Percentiles rank a stretch among this genome's conserved stretches.
phyloP scores from a whole-genome alignment of 64 coral and sea anemone species.

The Platygyra sinensis region DNA sequence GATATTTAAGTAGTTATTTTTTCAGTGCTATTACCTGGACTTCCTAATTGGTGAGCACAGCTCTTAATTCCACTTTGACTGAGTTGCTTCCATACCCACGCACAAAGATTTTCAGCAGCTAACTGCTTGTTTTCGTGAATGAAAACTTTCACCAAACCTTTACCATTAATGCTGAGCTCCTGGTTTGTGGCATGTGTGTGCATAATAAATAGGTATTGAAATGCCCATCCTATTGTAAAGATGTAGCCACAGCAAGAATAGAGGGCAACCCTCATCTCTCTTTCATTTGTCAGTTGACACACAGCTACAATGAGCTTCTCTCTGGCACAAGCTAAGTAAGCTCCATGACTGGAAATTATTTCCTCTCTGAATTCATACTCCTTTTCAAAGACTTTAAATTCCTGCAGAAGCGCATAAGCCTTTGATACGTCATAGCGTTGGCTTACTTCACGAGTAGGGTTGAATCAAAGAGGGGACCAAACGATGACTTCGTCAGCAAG shows the following conservation, averaged over 20 bases:
- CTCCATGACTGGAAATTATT: neutral
- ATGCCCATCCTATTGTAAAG: constrained; percentile 56
- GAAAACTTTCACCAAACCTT: constrained; percentile 68
- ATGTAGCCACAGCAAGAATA: constrained; percentile 66
- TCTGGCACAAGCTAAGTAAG: constrained; percentile 24
- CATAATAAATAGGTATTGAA: constrained; percentile 44
- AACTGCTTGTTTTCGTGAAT: too few relatives aligned
- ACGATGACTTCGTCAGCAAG: constrained; percentile 53
- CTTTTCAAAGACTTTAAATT: constrained; percentile 17
- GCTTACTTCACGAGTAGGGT: neutral
- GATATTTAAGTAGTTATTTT: neutral
- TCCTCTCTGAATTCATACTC: constrained; percentile 61
- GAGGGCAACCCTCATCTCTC: constrained; percentile 20
- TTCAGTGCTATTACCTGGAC: neutral
- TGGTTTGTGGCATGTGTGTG: constrained; percentile 50
- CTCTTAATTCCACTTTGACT: constrained; percentile 31
- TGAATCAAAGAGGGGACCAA: constrained; percentile 40
- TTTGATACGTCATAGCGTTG: constrained; percentile 28
- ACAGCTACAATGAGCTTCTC: constrained; percentile 26
- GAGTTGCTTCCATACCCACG: constrained; percentile 60
- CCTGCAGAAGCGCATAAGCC: constrained; percentile 35
- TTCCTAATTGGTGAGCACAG: constrained; percentile 35
- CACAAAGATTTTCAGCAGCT: constrained; percentile 25
- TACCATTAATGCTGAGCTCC: constrained; percentile 29
- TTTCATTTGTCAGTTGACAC: neutral